Base-by-base conservation (phyloP, 2,888 invertebrate genomes). In the Alloscopus bannaensis region DNA sequence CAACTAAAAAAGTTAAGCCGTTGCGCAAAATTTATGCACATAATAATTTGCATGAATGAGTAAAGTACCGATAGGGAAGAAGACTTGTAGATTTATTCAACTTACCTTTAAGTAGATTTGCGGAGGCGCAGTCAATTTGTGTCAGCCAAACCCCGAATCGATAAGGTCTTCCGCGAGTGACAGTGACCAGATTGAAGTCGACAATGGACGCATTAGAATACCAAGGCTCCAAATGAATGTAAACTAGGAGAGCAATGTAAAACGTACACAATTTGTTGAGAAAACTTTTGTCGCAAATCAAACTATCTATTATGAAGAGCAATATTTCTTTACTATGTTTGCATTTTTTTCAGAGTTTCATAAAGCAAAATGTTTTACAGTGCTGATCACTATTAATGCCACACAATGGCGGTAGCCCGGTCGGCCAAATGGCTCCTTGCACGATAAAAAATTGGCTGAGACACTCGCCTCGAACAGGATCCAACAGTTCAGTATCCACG, bases 101-200 rank as follows among this genome's bases (percentile, higher is more conserved):
- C 18, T 20, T 57, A 86, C 86, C 86, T 86, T 84, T 82, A 1
- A 86, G 80, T 26, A 84, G 82, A 31, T 82, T 82, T 28, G 78
- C 82, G 18, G 80, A 78, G 0, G 84, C 81, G 52, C 87, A 87
- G 26, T 87, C 86, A 31, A 87, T 85, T 66, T 86, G 86, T 16
- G 85, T 85, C 3, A 87, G 57, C 84, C 86, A 85, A 16, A 87
- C 73, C 13, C 85, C 86, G 70, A 86, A 87, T 6, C 86, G 82
- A 57, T 85, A 87, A 1, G 84, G 81, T 68, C 84, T 82, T 45
- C 85, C 84, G 24, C 78, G 55, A 11, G 81, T 72, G 16, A 83
- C 77, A 0, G 87, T 86, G 1, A 81, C 77, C 13, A 87, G 71
- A 62, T 83, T 83, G 57, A 86, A 86, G 59, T 87, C 86, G 3